Base-by-base conservation (phyloP, 1,140 invertebrate species). In the Zophobas atratus region DNA sequence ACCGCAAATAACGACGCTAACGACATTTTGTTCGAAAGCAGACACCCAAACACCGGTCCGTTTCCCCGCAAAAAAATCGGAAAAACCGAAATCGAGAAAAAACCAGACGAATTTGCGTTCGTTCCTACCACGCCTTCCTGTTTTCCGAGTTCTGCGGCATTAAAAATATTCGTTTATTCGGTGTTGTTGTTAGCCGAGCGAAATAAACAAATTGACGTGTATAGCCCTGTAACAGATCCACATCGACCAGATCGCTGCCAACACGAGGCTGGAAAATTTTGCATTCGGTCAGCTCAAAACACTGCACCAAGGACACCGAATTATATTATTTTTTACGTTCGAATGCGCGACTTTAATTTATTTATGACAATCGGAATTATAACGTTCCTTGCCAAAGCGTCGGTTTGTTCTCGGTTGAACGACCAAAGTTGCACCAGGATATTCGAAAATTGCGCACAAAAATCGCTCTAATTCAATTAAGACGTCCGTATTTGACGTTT, bases 131-230 rank as follows among this genome's bases (percentile, higher is more conserved):
- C 20, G 20, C 20, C 20, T 20, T 20, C 20, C 20, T 20, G 20
- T 20, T 20, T 20, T 20, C 20, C 20, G 20, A 20, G 20, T 20
- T 20, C 20, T 20, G 20, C 20, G 20, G 20, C 20, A 20, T 20
- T 20, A 20, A 20, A 20, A 20, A 20, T 20, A 20, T 20, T 20
- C 20, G 20, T 20, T 20, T 20, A 20, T 20, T 20, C 57, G 39
- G 2, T 39, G 34, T 4, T 63, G 35, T 38, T 48, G 35, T 43
- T 33, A 51, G 51, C 34, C 38, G 39, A 63, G 43, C 20, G 48
- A 75, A 56, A 39, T 56, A 60, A 55, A 55, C 73, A 60, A 48
- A 75, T 60, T 60, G 73, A 75, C 48, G 51, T 43, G 51, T 43
- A 56, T 20, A 73, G 36, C 38, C 39, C 55, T 60, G 4, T 20